phyloP scores from a whole-genome alignment of 2,113 vertebrate genomes.

The Protomyctophum bolini region DNA sequence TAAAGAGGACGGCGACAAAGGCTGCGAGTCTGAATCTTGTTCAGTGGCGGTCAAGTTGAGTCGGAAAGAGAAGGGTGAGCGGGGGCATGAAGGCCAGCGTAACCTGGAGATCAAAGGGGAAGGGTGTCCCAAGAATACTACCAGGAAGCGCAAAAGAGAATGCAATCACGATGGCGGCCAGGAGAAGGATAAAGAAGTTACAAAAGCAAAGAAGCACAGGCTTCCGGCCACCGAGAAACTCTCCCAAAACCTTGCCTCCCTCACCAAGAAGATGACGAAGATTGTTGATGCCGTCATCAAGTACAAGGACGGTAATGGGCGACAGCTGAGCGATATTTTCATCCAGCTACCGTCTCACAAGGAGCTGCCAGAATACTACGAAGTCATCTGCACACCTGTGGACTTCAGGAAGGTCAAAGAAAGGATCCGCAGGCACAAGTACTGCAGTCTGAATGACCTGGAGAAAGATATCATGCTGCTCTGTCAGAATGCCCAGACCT shows the following conservation, averaged over 20 bases:
- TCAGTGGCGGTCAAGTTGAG: too few relatives aligned
- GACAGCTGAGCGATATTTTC: constrained; percentile 96
- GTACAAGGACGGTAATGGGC: constrained; percentile 92
- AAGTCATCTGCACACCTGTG: constrained; percentile 96
- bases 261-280: constrained; percentile 98
- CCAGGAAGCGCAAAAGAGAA: constrained; percentile 91
- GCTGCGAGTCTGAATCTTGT: too few relatives aligned
- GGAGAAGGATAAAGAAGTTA: constrained; percentile 87
- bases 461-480: constrained; percentile 98
- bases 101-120: constrained; percentile 90
- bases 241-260: constrained; percentile 89
- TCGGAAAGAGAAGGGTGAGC: too few relatives aligned
- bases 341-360: constrained; percentile 96
- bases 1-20: too few relatives aligned
- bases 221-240: constrained; percentile 91
- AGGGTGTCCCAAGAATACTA: constrained; percentile 93
- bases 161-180: constrained; percentile 84
- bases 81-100: too few relatives aligned
- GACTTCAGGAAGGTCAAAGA: constrained; percentile 82
- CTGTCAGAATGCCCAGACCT: constrained; percentile 96
- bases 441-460: constrained; percentile 44
- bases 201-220: constrained; percentile 92
- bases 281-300: constrained; percentile 93
- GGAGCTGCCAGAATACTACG: constrained; percentile 96
- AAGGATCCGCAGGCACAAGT: constrained; percentile 71